Percentiles rank a stretch among this genome's conserved stretches.
Evolutionary conservation across 2,113 vertebrate genomes (phyloP).

Genomic region (Pica pica): DNA sequence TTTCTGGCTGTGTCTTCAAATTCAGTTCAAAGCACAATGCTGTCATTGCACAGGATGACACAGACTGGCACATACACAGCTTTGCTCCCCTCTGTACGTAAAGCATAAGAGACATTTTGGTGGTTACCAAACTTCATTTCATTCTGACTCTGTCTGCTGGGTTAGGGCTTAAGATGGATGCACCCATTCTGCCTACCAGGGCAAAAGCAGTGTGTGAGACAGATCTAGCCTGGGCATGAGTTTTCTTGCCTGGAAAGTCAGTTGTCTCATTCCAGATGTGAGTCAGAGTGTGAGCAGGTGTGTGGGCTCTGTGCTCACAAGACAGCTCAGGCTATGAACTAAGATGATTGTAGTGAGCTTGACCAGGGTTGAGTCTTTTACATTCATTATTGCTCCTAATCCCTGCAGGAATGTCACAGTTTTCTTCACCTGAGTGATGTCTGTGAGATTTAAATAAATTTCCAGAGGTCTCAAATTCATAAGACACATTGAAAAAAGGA

Average conservation of each 20-base stretch:
- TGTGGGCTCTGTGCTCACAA: neutral
- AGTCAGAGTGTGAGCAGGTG: neutral
- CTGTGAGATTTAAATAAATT: neutral
- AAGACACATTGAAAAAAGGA: neutral
- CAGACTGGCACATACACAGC: fast-evolving
- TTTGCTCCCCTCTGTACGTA: neutral
- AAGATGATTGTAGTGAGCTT: neutral
- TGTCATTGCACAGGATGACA: neutral
- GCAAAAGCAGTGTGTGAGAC: neutral
- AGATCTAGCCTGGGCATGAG: neutral
- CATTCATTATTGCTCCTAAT: neutral
- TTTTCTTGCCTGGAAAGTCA: neutral
- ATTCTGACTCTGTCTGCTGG: neutral
- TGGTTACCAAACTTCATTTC: neutral
- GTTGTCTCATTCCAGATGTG: neutral
- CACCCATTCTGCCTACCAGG: neutral
- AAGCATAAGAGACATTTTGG: neutral
- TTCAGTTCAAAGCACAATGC: neutral
- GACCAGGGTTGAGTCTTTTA: neutral
- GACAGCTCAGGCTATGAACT: neutral
- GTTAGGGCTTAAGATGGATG: neutral
- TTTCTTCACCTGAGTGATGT: neutral
- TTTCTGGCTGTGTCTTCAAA: neutral
- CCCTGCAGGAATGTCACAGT: neutral
- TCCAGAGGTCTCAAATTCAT: neutral